Conservation (phyloP, 2,113 vertebrate genomes). For the Garra rufa region DNA sequence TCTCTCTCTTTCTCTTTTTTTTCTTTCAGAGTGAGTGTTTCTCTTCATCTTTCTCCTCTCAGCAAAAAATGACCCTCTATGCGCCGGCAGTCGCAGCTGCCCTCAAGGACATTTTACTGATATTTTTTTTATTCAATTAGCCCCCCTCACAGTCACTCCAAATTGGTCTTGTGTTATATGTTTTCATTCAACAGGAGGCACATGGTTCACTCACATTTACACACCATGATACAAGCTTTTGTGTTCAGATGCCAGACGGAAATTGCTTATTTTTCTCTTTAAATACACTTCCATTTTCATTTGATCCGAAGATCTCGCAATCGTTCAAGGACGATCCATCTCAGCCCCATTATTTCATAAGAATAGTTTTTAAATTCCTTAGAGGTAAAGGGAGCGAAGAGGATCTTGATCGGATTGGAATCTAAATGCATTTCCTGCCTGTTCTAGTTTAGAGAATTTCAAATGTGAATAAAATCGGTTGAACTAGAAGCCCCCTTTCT, state of each 20-base stretch:
- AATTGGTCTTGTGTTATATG: constrained; percentile 16
- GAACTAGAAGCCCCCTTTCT: not conserved
- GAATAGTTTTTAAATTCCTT: constrained; percentile 26
- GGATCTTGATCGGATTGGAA: not conserved
- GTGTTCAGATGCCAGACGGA: not conserved
- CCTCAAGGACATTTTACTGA: constrained; percentile 24
- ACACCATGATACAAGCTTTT: not conserved
- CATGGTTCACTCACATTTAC: not conserved
- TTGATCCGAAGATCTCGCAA: constrained; percentile 11
- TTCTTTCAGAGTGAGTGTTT: not conserved
- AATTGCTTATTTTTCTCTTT: constrained; percentile 26
- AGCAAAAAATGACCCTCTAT: constrained; percentile 8
- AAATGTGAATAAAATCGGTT: constrained; percentile 5
- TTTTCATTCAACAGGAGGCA: constrained; percentile 8
- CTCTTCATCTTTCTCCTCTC: constrained; percentile 1
- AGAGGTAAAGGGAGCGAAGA: not conserved
- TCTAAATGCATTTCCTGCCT: constrained; percentile 17
- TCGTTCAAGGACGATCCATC: not conserved
- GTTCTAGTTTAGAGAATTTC: constrained; percentile 14
- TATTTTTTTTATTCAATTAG: constrained; percentile 25
- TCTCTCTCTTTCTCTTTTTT: not conserved
- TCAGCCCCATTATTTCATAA: constrained; percentile 34
- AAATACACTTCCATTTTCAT: constrained; percentile 8
- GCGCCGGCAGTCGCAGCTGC: constrained; percentile 22
- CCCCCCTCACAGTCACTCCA: constrained; percentile 19